A percentile compares a stretch with the other conserved stretches of the same genome.
phyloP scores from a whole-genome alignment of 2,113 vertebrate species.

The Tachycineta bicolor region DNA sequence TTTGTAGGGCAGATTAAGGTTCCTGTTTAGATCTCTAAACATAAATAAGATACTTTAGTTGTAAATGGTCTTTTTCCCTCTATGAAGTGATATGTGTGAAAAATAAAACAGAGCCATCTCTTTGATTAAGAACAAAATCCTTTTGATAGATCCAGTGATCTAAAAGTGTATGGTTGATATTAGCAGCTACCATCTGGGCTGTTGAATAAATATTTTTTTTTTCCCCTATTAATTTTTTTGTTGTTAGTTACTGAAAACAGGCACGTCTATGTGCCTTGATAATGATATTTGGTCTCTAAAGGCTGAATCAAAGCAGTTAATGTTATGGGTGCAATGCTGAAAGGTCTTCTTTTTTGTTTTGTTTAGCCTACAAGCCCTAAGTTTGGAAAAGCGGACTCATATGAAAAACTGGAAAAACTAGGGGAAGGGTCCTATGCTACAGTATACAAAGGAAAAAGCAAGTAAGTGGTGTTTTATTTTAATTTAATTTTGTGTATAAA shows the following conservation, averaged over 20 bases:
- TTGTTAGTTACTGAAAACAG: background rate
- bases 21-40: background rate
- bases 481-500: background rate
- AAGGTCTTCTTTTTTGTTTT: background rate
- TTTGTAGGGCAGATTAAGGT: background rate
- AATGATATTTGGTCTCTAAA: background rate
- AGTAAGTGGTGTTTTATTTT: conserved; percentile 80
- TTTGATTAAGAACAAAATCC: background rate
- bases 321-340: background rate
- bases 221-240: background rate
- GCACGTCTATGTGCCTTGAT: background rate
- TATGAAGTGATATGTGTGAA: background rate
- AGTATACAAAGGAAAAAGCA: conserved; percentile 99
- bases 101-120: background rate
- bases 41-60: background rate
- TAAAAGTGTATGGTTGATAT: background rate
- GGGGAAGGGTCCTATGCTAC: conserved; percentile 98
- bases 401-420: conserved; percentile 97
- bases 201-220: background rate
- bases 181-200: background rate
- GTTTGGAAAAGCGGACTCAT: conserved; percentile 98
- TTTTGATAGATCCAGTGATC: background rate
- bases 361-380: conserved; percentile 94
- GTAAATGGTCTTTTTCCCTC: background rate
- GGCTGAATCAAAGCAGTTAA: background rate